Conservation (phyloP, 2,113 vertebrate genomes). For the Colossoma macropomum region DNA sequence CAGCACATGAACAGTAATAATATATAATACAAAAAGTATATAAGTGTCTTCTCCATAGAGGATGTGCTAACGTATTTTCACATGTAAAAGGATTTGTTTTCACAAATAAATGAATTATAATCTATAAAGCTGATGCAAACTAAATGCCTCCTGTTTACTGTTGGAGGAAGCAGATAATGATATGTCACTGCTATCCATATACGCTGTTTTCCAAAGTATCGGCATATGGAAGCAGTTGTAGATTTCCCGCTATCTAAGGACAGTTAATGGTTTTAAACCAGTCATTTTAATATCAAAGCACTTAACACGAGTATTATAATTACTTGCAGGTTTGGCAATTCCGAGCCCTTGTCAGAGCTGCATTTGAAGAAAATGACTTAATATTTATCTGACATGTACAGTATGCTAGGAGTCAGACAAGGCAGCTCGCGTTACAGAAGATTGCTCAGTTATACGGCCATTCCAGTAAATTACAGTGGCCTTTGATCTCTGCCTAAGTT, state of each 20-base stretch:
- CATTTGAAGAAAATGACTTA: conserved; percentile 77
- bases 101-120: too few species aligned
- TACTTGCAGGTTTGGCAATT: conserved; percentile 77
- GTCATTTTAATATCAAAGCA: conserved; percentile 83
- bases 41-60: too few species aligned
- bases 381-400: conserved; percentile 81
- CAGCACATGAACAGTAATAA: too few species aligned
- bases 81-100: too few species aligned
- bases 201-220: conserved; percentile 53
- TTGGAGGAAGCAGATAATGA: conserved; percentile 27
- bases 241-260: conserved; percentile 71
- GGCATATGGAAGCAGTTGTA: conserved; percentile 77
- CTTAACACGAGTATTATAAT: conserved; percentile 81
- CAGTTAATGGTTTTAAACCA: conserved; percentile 78
- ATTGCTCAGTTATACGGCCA: conserved; percentile 77
- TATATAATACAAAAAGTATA: too few species aligned
- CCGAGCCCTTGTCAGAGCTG: conserved; percentile 71
- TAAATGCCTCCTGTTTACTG: conserved; percentile 45
- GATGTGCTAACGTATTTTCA: too few species aligned
- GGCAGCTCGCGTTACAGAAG: conserved; percentile 79
- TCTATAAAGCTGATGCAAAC: conserved; percentile 1
- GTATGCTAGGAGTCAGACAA: conserved; percentile 72
- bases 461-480: conserved; percentile 79
- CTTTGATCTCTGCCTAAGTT: conserved; percentile 77
- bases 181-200: conserved; percentile 29